Evolutionary conservation across 2,797 vertebrate species (phyloP), one percentile per base, ranked within the genome.

Genomic region (Myoxocephalus aenaeus): DNA sequence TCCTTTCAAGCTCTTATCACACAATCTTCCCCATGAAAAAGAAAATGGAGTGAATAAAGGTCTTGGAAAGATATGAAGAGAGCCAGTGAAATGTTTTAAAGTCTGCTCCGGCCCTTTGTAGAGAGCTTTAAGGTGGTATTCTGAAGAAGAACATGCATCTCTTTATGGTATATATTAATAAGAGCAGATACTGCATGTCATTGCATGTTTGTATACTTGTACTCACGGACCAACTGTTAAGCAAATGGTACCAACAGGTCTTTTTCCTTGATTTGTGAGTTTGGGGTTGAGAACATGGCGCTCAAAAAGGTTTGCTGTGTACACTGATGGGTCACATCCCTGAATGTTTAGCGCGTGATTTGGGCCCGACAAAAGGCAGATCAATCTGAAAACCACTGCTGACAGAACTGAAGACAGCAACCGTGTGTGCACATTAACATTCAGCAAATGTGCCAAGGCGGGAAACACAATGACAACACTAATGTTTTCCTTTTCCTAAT

Each of bases 1-100:
- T 80, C 57, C 48, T 72, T 48, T 82, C 68, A 59, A 62, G 70
- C 69, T 67, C 27, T 58, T 62, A 84, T 83, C 79, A 51, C 58
- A 76, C 29, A 27, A 65, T 70, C 65, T 78, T 73, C 22, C 36
- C 42, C 18, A 22, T n/a, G 62, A 80, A 70, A 70, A 77, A 53
- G 50, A 74, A 80, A 72, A 72, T 56, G 20, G 56, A 77, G n/a
- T 46, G 29, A 48, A 5, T n/a, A 59, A 50, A 50, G 32, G 38
- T 51, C 22, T 50, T 18, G 13, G 4, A 65, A 48, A 25, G 62
- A 59, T 54, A 13, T 34, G 20, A 76, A 51, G 20, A 32, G 46
- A 58, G 64, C 36, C 5, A 42, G 27, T n/a, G 2, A 22, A 22
- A 56, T 66, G 17, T 67, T 81, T 73, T 29, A 72, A n/a, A 77